Evolutionary conservation across 2,797 vertebrate species (phyloP).

Genomic region (Pantherophis alleghaniensis): DNA sequence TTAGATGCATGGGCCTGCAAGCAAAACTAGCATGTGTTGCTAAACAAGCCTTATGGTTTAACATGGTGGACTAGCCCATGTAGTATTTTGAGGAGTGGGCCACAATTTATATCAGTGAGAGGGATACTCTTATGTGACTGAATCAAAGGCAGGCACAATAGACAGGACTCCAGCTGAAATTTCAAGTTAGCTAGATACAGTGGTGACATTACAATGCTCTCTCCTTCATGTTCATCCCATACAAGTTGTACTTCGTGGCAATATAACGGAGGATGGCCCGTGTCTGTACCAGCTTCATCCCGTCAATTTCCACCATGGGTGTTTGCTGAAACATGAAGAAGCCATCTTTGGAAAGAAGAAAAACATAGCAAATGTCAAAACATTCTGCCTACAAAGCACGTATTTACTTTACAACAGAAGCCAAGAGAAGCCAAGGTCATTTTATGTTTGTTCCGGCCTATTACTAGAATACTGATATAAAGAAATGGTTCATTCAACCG

Average conservation of each 20-base stretch:
- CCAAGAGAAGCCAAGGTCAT: not conserved
- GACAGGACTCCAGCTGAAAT: not conserved
- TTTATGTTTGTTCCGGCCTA: not conserved
- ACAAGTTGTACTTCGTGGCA: constrained; percentile 75
- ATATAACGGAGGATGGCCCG: constrained; percentile 80
- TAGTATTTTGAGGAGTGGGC: not conserved
- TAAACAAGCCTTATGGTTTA: not conserved
- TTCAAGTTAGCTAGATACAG: not conserved
- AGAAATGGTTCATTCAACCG: not conserved
- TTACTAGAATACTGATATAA: not conserved
- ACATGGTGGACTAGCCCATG: not conserved
- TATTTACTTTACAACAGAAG: not conserved
- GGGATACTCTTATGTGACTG: not conserved
- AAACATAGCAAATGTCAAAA: not conserved
- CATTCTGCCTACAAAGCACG: not conserved
- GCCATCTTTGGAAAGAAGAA: constrained; percentile 13
- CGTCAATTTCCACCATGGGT: constrained; percentile 77
- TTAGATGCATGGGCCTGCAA: not conserved
- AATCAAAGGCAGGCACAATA: not conserved
- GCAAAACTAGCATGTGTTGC: not conserved
- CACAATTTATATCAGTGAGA: not conserved
- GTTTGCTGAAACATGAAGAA: constrained; percentile 70
- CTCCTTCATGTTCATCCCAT: constrained; percentile 76
- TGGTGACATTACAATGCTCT: constrained; percentile 71
- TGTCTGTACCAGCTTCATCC: constrained; percentile 78